Evolutionary conservation across 1,140 invertebrate species (phyloP), one percentile per base, ranked within the genome.

Genomic region (Cepaea nemoralis): DNA sequence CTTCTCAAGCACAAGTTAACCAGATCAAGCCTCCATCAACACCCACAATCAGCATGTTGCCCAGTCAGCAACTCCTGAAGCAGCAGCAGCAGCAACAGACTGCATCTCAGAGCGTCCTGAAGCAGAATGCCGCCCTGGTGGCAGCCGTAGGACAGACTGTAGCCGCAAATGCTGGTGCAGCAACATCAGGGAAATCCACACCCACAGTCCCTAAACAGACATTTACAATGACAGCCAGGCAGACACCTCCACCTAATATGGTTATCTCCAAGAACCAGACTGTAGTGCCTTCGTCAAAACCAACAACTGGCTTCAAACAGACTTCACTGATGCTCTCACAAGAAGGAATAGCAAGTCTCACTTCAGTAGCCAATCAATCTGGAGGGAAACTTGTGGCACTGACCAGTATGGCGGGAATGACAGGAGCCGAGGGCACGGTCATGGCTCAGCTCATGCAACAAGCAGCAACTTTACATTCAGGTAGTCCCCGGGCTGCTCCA

Each of bases 401-500:
- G 63, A 80, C 78, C 45, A 59, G 81, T 66, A 76, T 67, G 42
- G 55, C 48, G 27, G 80, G 75, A 5, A 48, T 66, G 40, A 66
- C 77, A 2, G 77, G 82, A 22, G 77, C 83, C 22, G 83, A 78
- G 24, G 82, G 83, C 24, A 88, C 89, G 24, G 84, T 90, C 27
- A 85, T 91, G 40, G 88, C 90, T 2, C 84, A 89, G 35, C 75
- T 90, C 10, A 83, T 91, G 24, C 87, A 88, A 70, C 87, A 88
- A 50, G 82, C 86, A 37, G 78, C 85, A 22, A 84, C 83, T 6
- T 80, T 63, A 2, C 86, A 89, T 31, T n/a, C 66, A 69, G 77
- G 77, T 1, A 31, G n/a, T 48, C 8, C 35, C 1, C 35, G 55
- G 27, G 24, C 37, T 31, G 59, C 50, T 16, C 22, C 77, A 40